These are phyloP conservation scores for Aplysia californica DNA, from an alignment of 1,140 invertebrate species.

Conservation along the genomic window DNA sequence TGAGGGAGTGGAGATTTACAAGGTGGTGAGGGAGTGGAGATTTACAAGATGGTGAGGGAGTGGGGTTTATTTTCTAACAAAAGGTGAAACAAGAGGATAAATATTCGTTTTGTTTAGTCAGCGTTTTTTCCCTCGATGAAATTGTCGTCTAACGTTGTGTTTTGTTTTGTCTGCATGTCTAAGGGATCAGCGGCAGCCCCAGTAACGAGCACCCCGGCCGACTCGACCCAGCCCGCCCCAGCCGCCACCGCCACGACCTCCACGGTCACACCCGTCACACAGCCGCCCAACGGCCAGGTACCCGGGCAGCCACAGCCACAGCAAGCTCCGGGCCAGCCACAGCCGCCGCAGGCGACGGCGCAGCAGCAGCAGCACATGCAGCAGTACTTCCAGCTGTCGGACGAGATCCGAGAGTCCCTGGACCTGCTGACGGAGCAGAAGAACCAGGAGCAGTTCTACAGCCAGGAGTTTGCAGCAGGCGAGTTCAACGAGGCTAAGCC, in stretches of 20 bases:
- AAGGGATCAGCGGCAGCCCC: no score
- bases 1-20: no score
- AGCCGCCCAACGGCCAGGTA: not conserved
- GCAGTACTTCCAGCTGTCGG: constrained; percentile 32
- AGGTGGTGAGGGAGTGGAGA: no score
- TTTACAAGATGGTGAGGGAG: no score
- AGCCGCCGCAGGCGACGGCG: not conserved
- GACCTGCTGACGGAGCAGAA: constrained; percentile 27
- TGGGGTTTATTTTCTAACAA: no score
- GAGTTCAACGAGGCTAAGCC: constrained; percentile 36
- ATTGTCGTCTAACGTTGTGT: no score
- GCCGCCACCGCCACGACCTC: not conserved
- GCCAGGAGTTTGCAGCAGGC: constrained; percentile 22
- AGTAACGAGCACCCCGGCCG: constrained; percentile 11
- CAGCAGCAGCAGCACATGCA: constrained; percentile 22
- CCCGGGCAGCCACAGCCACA: not conserved
- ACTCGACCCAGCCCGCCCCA: constrained; percentile 34
- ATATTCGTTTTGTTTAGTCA: no score
- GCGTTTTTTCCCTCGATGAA: no score
- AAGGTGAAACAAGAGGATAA: no score
- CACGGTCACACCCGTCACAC: not conserved
- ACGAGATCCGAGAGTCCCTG: constrained; percentile 33
- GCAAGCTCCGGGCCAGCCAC: constrained; percentile 3
- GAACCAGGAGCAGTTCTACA: constrained; percentile 23
- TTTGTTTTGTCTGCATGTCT: no score